Evolutionary conservation across 2,797 vertebrate species (phyloP).

Genomic region (Pteronotus mesoamericanus): DNA sequence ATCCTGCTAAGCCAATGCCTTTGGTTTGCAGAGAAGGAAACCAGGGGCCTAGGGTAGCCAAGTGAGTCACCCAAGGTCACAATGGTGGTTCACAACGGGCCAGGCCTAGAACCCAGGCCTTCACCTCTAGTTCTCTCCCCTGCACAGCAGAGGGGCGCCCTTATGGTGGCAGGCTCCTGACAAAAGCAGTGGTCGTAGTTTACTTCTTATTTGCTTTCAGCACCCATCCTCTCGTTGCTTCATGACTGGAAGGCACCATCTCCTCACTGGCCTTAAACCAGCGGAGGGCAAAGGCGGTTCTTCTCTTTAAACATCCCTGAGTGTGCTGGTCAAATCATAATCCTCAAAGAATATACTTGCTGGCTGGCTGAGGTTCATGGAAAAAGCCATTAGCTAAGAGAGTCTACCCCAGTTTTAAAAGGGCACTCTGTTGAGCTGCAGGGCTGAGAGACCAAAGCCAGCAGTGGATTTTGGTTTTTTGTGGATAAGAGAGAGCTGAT

Average conservation of each 20-base stretch:
- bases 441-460: not conserved
- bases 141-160: not conserved
- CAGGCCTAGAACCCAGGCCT: not conserved
- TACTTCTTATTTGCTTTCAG: not conserved
- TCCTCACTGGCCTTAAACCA: not conserved
- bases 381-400: conserved; percentile 5
- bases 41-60: not conserved
- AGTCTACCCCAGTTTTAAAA: conserved; percentile 4
- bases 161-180: not conserved
- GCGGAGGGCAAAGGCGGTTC: not conserved
- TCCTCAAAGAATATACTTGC: not conserved
- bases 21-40: conserved; percentile 3
- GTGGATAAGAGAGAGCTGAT: conserved; percentile 34
- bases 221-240: not conserved
- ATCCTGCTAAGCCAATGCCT: conserved; percentile 28
- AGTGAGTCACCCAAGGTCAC: conserved; percentile 43
- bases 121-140: not conserved
- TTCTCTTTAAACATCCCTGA: not conserved
- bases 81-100: not conserved
- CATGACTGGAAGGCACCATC: not conserved
- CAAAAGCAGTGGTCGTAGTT: not conserved
- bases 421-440: not conserved
- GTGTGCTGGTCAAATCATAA: not conserved
- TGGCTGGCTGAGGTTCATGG: not conserved
- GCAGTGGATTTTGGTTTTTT: not conserved